These are phyloP conservation scores for Argyra leucocephala DNA, from an alignment of 2,888 invertebrate genomes.

Conservation along the genomic window DNA sequence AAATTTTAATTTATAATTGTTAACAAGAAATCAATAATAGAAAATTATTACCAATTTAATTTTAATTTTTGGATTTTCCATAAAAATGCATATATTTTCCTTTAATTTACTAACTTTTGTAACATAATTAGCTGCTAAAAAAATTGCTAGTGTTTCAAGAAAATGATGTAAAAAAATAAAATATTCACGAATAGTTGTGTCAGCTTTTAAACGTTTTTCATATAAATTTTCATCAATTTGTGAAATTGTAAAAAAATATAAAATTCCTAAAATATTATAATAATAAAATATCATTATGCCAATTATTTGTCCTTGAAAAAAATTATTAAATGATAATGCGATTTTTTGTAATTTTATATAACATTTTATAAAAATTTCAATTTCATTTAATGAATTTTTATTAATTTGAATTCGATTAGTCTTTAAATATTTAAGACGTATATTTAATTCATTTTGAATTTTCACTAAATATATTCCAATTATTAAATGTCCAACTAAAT, in stretches of 20 bases:
- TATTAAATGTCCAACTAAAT: neutral
- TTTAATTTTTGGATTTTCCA: too few relatives aligned
- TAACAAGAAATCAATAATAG: too few relatives aligned
- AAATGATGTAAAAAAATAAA: neutral
- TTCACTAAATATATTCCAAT: neutral
- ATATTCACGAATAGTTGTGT: neutral
- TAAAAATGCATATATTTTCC: neutral
- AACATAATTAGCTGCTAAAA: neutral
- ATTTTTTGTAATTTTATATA: neutral
- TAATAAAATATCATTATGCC: neutral
- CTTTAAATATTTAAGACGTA: neutral
- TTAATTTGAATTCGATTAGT: neutral
- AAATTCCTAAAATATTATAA: neutral
- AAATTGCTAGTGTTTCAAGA: neutral
- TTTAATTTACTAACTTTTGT: neutral
- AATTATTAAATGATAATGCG: neutral
- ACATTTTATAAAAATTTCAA: neutral
- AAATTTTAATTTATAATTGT: neutral
- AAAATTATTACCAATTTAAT: too few relatives aligned
- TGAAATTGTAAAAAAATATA: neutral
- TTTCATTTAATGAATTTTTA: neutral
- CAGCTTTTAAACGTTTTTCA: neutral
- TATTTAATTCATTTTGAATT: neutral
- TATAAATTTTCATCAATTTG: neutral
- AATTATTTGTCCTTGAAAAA: neutral